A percentile compares a stretch with the other conserved stretches of the same genome.
Conservation (phyloP, 2,113 vertebrate species). For the Arenaria interpres region DNA sequence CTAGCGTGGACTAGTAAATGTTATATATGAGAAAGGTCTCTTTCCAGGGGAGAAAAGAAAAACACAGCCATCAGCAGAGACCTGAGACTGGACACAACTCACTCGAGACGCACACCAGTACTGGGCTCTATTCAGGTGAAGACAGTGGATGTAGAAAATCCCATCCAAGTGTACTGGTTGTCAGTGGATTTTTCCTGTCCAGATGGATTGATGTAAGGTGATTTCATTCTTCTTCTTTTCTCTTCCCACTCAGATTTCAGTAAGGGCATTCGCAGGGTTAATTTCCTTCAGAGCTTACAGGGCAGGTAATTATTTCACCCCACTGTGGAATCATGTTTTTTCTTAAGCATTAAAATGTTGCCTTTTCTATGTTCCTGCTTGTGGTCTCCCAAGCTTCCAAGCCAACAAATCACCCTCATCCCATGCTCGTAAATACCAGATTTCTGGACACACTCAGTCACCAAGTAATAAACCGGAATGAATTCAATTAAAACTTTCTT, state of each 20-base stretch:
- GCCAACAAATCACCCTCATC: background rate
- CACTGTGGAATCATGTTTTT: background rate
- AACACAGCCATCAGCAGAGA: background rate
- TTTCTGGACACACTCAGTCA: background rate
- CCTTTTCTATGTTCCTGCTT: background rate
- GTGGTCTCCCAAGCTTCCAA: background rate
- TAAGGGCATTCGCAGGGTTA: background rate
- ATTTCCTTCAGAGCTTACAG: background rate
- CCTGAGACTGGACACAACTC: background rate
- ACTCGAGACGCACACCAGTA: rapidly evolving
- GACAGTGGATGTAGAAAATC: background rate
- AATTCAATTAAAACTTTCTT: background rate
- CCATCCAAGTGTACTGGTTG: rapidly evolving
- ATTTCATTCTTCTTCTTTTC: background rate
- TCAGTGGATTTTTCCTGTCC: background rate
- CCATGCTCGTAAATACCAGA: background rate
- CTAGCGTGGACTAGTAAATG: background rate
- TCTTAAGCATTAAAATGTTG: background rate
- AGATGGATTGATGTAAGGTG: background rate
- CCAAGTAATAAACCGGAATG: background rate
- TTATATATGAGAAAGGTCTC: background rate
- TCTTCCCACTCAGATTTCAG: background rate
- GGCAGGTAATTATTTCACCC: background rate
- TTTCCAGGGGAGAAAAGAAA: background rate
- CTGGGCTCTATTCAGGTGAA: background rate